Evolutionary conservation across 2,888 invertebrate species (phyloP).

Genomic region (Rhingia campestris): DNA sequence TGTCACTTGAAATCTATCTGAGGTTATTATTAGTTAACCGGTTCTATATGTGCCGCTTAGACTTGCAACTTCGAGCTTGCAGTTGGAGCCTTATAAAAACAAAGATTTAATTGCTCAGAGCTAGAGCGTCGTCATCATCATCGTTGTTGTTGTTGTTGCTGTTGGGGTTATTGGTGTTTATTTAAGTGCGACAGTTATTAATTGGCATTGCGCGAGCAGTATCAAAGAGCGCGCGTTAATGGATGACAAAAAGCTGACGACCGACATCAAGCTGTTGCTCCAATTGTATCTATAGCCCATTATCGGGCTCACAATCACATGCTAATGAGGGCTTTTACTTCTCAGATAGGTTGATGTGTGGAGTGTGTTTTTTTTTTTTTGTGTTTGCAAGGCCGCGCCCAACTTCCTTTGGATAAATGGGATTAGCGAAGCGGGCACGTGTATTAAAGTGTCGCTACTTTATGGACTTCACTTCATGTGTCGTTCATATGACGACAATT

Average conservation of each 20-base stretch:
- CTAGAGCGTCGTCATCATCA: background rate
- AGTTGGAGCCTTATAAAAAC: background rate
- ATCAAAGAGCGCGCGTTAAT: constrained; percentile 64
- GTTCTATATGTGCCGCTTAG: constrained; percentile 30
- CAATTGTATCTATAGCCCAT: constrained; percentile 48
- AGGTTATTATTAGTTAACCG: constrained; percentile 48
- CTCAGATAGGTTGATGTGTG: background rate
- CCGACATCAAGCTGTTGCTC: constrained; percentile 34
- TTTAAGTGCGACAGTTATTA: constrained; percentile 64
- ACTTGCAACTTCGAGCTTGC: background rate
- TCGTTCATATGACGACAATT: constrained; percentile 62
- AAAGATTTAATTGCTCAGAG: constrained; percentile 44
- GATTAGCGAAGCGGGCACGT: constrained; percentile 35
- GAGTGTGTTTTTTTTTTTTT: background rate
- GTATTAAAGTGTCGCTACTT: constrained; percentile 37
- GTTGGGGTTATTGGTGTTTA: constrained; percentile 9
- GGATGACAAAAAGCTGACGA: constrained; percentile 58
- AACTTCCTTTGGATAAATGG: constrained; percentile 57
- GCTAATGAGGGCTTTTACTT: constrained; percentile 54
- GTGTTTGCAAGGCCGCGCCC: constrained; percentile 63
- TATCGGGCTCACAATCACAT: constrained; percentile 62
- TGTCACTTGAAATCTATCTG: constrained; percentile 60
- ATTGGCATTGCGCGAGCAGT: constrained; percentile 43
- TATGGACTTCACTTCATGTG: constrained; percentile 43
- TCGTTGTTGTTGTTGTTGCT: constrained; percentile 11